Evolutionary conservation across 2,797 vertebrate species (phyloP).

Genomic region (Crenichthys baileyi): DNA sequence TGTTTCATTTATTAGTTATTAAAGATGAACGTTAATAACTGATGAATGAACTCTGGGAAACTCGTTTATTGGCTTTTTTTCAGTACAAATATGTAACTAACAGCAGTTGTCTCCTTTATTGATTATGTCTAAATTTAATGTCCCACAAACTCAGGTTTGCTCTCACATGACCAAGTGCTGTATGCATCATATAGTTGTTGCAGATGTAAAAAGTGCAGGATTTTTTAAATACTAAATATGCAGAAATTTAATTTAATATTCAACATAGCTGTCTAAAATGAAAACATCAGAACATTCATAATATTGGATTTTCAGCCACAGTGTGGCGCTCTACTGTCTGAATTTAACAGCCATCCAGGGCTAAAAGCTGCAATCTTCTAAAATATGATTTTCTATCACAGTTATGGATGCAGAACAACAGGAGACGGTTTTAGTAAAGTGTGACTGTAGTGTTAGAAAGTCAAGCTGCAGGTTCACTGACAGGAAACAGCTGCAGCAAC

Average conservation of each 20-base stretch:
- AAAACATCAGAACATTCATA: not conserved
- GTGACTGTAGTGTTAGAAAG: not conserved
- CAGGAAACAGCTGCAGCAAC: not conserved
- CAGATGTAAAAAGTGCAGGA: not conserved
- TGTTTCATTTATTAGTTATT: not conserved
- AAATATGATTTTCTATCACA: not conserved
- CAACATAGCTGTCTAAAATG: not conserved
- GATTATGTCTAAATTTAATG: not conserved
- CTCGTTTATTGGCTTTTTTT: not conserved
- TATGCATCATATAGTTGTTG: not conserved
- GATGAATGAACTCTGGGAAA: not conserved
- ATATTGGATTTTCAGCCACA: too few relatives aligned
- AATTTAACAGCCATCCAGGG: not conserved
- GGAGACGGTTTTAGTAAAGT: too few relatives aligned
- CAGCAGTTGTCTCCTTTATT: not conserved
- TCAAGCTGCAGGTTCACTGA: slow-evolving; percentile 8
- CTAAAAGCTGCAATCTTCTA: not conserved
- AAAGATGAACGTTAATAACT: not conserved
- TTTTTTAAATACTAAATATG: not conserved
- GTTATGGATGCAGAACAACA: not conserved
- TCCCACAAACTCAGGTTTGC: not conserved
- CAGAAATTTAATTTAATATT: not conserved
- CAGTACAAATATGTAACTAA: not conserved
- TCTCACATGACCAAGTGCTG: not conserved
- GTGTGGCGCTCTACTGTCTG: too few relatives aligned